A percentile compares a stretch with the other conserved stretches of the same genome.
phyloP scores from a whole-genome alignment of 92 coral and sea anemone genomes.

The Desmophyllum pertusum region DNA sequence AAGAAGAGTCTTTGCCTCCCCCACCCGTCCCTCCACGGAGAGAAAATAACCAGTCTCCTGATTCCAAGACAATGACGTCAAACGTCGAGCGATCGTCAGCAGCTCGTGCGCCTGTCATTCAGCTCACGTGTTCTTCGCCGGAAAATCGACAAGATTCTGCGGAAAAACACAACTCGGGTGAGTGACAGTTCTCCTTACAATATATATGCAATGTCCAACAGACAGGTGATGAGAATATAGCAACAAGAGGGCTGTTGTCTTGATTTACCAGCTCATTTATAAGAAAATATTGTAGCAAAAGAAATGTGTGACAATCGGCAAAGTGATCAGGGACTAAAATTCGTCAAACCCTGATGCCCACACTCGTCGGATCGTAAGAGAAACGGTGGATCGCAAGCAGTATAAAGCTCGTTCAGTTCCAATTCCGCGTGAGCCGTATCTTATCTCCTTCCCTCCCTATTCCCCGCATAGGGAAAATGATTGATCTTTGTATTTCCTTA shows the following conservation, averaged over 20 bases:
- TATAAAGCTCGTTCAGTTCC: not conserved
- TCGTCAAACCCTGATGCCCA: too few relatives aligned
- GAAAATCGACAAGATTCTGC: constrained; percentile 36
- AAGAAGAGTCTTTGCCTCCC: constrained; percentile 55
- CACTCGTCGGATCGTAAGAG: too few relatives aligned
- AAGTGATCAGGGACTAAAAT: too few relatives aligned
- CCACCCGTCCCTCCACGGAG: constrained; percentile 92
- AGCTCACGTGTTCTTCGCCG: constrained; percentile 67
- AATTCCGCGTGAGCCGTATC: not conserved
- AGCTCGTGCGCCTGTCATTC: constrained; percentile 64
- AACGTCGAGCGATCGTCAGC: constrained; percentile 51
- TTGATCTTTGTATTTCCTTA: constrained; percentile 1
- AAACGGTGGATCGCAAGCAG: too few relatives aligned
- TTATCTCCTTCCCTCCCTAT: too few relatives aligned
- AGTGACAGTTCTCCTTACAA: not conserved
- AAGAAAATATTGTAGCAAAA: too few relatives aligned
- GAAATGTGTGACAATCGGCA: too few relatives aligned
- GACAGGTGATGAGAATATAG: not conserved
- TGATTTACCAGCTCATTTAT: too few relatives aligned
- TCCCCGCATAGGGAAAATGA: too few relatives aligned
- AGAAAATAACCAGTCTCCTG: constrained; percentile 64
- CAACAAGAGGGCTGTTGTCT: not conserved
- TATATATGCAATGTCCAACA: not conserved
- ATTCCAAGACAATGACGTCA: not conserved
- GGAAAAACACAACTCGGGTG: constrained; percentile 32